These are phyloP conservation scores for Momotus momota DNA, from an alignment of 2,797 vertebrate species.

Conservation along the genomic window DNA sequence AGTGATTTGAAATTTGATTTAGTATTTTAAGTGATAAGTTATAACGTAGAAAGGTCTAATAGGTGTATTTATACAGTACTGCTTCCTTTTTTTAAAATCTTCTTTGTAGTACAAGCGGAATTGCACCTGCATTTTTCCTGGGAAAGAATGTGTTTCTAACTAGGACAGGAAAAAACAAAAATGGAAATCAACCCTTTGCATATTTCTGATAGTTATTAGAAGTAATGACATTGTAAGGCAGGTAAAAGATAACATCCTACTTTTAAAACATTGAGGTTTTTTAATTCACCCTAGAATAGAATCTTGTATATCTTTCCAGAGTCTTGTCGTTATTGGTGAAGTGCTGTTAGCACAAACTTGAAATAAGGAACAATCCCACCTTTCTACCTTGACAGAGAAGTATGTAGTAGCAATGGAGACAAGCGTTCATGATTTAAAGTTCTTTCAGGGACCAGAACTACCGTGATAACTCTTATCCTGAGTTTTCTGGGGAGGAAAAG, in stretches of 20 bases:
- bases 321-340: not conserved
- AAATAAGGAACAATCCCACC: not conserved
- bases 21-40: not conserved
- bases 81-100: not conserved
- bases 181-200: not conserved
- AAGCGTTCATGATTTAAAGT: not conserved
- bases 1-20: not conserved
- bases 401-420: not conserved
- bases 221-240: not conserved
- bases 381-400: not conserved
- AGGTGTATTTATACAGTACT: not conserved
- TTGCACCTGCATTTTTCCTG: not conserved
- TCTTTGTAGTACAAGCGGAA: not conserved
- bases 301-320: not conserved
- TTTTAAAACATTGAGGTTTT: rapidly evolving
- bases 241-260: not conserved
- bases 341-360: not conserved
- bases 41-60: not conserved
- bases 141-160: not conserved
- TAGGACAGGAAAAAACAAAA: not conserved
- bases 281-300: not conserved
- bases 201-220: not conserved
- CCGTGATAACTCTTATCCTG: not conserved
- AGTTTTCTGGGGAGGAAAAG: not conserved
- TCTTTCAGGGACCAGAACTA: not conserved